phyloP scores from a whole-genome alignment of 35 echinoderm and acorn worm species.

The Apostichopus californicus region DNA sequence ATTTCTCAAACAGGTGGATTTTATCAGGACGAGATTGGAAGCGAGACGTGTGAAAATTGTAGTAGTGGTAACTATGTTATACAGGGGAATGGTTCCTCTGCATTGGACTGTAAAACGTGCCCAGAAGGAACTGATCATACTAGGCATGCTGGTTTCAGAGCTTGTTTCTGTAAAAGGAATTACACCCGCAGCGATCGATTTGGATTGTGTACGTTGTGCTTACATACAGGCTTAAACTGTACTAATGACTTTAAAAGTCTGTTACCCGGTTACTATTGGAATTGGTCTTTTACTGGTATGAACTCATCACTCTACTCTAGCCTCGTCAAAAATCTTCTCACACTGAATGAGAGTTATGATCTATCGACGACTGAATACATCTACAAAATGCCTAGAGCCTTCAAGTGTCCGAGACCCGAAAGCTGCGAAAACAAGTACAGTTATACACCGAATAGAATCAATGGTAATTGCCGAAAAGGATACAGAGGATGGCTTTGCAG shows the following conservation, averaged over 20 bases:
- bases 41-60: slow-evolving; percentile 29
- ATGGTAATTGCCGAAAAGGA: slow-evolving; percentile 2
- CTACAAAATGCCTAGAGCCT: background rate
- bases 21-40: slow-evolving; percentile 53
- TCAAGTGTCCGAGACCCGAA: background rate
- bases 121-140: slow-evolving; percentile 54
- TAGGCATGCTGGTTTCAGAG: slow-evolving; percentile 34
- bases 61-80: slow-evolving; percentile 53
- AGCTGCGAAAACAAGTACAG: background rate
- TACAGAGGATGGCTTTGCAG: slow-evolving; percentile 62
- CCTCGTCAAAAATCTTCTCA: background rate
- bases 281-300: slow-evolving; percentile 12
- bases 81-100: slow-evolving; percentile 3
- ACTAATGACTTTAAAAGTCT: slow-evolving; percentile 48
- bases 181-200: slow-evolving; percentile 53
- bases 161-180: slow-evolving; percentile 58
- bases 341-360: background rate
- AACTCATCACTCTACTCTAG: slow-evolving; percentile 4
- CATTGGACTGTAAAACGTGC: slow-evolving; percentile 45
- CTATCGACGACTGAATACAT: background rate
- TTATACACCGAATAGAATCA: background rate
- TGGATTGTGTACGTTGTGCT: slow-evolving; percentile 5
- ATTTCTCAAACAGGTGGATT: slow-evolving; percentile 57
- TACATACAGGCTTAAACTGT: slow-evolving; percentile 41
- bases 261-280: slow-evolving; percentile 58